Percentiles rank a stretch among this genome's conserved stretches.
phyloP scores from a whole-genome alignment of 2,797 vertebrate species.

The Crax fasciolata region DNA sequence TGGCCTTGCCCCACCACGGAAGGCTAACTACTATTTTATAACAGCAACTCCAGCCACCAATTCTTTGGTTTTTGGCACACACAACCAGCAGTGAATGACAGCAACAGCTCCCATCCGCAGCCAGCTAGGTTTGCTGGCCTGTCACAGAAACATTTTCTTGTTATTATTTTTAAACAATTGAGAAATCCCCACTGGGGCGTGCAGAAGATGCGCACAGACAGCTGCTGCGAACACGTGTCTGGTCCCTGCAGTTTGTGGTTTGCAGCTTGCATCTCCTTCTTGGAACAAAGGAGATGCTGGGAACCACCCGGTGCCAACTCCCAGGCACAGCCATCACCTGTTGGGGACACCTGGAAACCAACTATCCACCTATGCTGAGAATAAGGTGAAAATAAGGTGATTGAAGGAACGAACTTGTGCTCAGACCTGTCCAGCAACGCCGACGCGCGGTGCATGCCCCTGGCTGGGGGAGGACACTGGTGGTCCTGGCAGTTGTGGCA shows the following conservation, averaged over 20 bases:
- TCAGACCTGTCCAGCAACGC: not conserved
- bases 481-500: not conserved
- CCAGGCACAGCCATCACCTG: not conserved
- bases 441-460: not conserved
- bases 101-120: not conserved
- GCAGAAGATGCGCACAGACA: constrained; percentile 8
- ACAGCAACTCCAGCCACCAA: not conserved
- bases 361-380: not conserved
- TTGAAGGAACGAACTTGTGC: not conserved
- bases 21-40: not conserved
- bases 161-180: not conserved
- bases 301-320: not conserved
- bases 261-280: not conserved
- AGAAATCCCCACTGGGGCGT: not conserved
- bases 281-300: not conserved
- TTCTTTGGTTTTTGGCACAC: not conserved
- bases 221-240: constrained; percentile 1
- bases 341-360: not conserved
- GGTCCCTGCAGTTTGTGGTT: not conserved
- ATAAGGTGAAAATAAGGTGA: not conserved
- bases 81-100: not conserved
- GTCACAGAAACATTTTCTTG: not conserved
- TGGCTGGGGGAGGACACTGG: not conserved
- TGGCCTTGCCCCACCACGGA: not conserved
- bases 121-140: rapidly evolving